phyloP scores from a whole-genome alignment of 1,140 invertebrate genomes.

The Holotrichia oblita region DNA sequence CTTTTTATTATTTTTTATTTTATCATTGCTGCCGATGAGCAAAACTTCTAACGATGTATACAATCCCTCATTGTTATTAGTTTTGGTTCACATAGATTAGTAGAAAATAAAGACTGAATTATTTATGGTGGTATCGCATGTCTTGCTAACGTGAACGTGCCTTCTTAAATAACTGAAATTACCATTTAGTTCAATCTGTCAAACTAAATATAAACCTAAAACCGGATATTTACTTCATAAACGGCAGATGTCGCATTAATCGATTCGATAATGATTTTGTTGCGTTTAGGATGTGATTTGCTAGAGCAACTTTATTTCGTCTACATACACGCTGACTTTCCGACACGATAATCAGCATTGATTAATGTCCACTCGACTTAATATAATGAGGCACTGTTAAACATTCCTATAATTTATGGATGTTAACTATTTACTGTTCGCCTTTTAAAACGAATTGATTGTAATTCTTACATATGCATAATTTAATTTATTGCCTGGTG shows the following conservation, averaged over 20 bases:
- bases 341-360: neutral
- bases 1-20: neutral
- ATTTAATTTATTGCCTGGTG: neutral
- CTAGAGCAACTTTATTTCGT: neutral
- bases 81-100: neutral
- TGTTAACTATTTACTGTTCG: neutral
- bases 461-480: neutral
- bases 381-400: neutral
- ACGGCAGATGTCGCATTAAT: constrained; percentile 33
- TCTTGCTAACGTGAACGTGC: neutral
- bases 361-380: neutral
- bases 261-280: constrained; percentile 28
- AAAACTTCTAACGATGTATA: neutral
- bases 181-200: constrained; percentile 21
- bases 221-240: constrained; percentile 30
- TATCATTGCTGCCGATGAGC: neutral
- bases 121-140: neutral
- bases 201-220: constrained; percentile 26
- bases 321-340: neutral
- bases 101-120: neutral
- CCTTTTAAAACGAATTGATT: too few relatives aligned
- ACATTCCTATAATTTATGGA: neutral
- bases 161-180: constrained; percentile 26
- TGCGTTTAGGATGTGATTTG: neutral
- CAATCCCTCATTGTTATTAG: neutral